Evolutionary conservation across 64 coral and sea anemone species (phyloP).

Genomic region (Trachythela sp.): DNA sequence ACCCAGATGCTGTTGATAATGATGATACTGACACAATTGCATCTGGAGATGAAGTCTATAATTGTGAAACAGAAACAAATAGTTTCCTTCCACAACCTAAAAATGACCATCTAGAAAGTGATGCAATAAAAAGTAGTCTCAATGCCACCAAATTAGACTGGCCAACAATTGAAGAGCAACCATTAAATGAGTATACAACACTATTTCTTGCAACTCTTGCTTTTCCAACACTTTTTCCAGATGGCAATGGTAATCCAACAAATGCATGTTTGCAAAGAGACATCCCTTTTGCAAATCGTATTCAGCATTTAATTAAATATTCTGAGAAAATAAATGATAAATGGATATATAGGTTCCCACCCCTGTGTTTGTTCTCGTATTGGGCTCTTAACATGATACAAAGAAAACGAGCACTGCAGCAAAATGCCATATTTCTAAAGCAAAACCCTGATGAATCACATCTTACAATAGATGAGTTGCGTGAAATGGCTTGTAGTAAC

Average conservation of each 20-base stretch:
- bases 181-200: not conserved
- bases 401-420: not conserved
- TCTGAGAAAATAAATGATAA: not conserved
- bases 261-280: not conserved
- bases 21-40: not conserved
- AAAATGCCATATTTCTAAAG: conserved; percentile 7
- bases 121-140: not conserved
- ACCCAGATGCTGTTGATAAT: not conserved
- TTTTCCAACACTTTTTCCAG: not conserved
- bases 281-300: not conserved
- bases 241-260: not conserved
- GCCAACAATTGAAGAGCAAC: not conserved
- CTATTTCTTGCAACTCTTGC: not conserved
- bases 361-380: not conserved
- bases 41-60: not conserved
- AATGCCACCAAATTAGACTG: not conserved
- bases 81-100: not conserved
- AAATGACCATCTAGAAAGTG: not conserved
- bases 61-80: conserved; percentile 3
- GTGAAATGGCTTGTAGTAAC: conserved; percentile 3
- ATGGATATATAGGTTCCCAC: not conserved
- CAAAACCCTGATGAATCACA: not conserved
- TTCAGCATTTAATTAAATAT: conserved; percentile 7
- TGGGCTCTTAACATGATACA: not conserved
- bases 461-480: conserved; percentile 13